Evolutionary conservation across 2,797 vertebrate genomes (phyloP).

Genomic region (Siniperca undulata): DNA sequence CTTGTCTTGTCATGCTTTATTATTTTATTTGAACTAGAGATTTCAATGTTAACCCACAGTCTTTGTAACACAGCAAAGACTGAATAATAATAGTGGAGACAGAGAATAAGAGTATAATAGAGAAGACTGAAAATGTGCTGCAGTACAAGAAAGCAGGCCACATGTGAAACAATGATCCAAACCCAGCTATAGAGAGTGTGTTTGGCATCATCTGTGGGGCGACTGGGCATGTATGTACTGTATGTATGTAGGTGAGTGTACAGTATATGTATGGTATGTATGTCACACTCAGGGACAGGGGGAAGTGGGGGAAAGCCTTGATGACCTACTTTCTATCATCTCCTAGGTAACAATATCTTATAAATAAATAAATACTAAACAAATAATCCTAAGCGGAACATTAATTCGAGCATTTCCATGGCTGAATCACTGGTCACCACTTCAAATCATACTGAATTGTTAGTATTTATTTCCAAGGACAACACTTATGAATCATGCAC

Average conservation of each 20-base stretch:
- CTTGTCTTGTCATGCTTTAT: constrained; percentile 10
- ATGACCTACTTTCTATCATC: constrained; percentile 74
- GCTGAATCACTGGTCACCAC: constrained; percentile 6
- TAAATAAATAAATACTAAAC: constrained; percentile 5
- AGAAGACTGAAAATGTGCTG: constrained; percentile 3
- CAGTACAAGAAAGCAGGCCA: constrained; percentile 8
- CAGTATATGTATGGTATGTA: constrained; percentile 38
- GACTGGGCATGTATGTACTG: constrained; percentile 3
- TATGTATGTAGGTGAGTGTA: constrained; percentile 16
- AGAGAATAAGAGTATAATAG: neutral
- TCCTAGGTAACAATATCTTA: constrained; percentile 71
- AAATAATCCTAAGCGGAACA: constrained; percentile 45
- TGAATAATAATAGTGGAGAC: neutral
- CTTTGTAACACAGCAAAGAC: constrained; percentile 6
- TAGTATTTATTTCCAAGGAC: neutral
- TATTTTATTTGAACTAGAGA: constrained; percentile 7
- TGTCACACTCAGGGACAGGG: constrained; percentile 48
- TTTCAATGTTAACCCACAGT: neutral
- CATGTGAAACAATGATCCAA: constrained; percentile 18
- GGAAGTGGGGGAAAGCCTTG: constrained; percentile 38
- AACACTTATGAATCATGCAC: neutral
- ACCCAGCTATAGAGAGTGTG: constrained; percentile 10
- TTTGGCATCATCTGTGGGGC: constrained; percentile 16
- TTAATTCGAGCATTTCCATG: constrained; percentile 20
- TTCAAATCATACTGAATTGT: neutral